phyloP scores from a whole-genome alignment of 2,113 vertebrate species.

The Platanista minor region DNA sequence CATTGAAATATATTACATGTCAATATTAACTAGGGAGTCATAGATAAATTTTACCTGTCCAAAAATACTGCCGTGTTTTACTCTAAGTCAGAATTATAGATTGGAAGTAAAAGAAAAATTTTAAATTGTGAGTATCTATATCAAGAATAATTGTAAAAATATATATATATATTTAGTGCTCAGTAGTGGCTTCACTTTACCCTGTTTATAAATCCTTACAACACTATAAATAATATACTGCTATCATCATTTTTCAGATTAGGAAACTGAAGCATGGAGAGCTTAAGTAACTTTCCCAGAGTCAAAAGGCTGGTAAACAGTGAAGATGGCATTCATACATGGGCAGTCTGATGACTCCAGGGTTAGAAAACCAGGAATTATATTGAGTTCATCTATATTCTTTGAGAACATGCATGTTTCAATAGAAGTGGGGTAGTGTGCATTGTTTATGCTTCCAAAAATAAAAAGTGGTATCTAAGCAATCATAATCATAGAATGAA shows the following conservation, averaged over 20 bases:
- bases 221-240: not conserved
- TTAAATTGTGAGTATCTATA: not conserved
- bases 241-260: not conserved
- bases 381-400: not conserved
- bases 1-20: not conserved
- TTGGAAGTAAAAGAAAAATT: not conserved
- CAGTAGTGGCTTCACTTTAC: not conserved
- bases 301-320: not conserved
- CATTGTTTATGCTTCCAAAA: not conserved
- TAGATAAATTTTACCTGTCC: not conserved
- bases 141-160: not conserved
- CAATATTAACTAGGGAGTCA: not conserved
- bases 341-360: not conserved
- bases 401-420: not conserved
- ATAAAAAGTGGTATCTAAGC: not conserved
- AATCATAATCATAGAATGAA: not conserved
- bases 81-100: not conserved
- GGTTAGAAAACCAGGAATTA: not conserved
- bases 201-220: not conserved
- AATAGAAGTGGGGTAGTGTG: fast-evolving
- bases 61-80: not conserved
- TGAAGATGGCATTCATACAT: not conserved
- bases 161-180: too few relatives aligned
- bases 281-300: not conserved
- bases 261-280: not conserved